Evolutionary conservation across 2,888 invertebrate species (phyloP).

Genomic region (Stenurella melanura): DNA sequence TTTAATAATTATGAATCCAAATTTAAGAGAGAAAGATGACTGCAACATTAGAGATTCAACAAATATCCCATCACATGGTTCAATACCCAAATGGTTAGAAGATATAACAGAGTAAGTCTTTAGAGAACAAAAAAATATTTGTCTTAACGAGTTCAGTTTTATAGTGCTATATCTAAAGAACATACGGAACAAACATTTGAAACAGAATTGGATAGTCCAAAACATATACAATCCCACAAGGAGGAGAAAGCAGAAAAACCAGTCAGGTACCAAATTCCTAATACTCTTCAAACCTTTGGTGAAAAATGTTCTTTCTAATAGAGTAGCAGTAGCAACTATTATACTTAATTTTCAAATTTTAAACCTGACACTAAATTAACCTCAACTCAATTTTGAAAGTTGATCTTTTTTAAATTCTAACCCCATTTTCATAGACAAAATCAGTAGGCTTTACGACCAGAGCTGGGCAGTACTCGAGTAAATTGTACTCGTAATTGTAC

Average conservation of each 20-base stretch:
- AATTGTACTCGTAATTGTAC: too few species aligned
- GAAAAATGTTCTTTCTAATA: too few species aligned
- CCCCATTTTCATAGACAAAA: too few species aligned
- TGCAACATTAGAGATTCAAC: constrained; percentile 50
- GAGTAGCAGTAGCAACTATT: too few species aligned
- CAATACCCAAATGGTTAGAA: constrained; percentile 71
- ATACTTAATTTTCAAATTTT: too few species aligned
- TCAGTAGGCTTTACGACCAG: too few species aligned
- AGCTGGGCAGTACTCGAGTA: too few species aligned
- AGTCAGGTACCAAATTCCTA: background rate
- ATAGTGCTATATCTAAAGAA: constrained; percentile 51
- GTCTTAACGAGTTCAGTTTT: constrained; percentile 11
- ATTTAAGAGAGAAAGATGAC: constrained; percentile 46
- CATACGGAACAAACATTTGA: constrained; percentile 12
- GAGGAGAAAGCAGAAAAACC: background rate
- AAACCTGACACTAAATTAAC: too few species aligned
- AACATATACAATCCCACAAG: background rate
- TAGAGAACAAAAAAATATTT: constrained; percentile 17
- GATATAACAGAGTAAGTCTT: constrained; percentile 70
- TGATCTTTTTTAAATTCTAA: too few species aligned
- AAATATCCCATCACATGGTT: constrained; percentile 54
- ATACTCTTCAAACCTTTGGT: too few species aligned
- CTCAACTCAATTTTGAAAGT: too few species aligned
- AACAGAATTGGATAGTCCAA: background rate
- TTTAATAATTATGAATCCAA: constrained; percentile 46